phyloP scores from a whole-genome alignment of 2,888 invertebrate species.

The Rhagophthalmus giganteus region DNA sequence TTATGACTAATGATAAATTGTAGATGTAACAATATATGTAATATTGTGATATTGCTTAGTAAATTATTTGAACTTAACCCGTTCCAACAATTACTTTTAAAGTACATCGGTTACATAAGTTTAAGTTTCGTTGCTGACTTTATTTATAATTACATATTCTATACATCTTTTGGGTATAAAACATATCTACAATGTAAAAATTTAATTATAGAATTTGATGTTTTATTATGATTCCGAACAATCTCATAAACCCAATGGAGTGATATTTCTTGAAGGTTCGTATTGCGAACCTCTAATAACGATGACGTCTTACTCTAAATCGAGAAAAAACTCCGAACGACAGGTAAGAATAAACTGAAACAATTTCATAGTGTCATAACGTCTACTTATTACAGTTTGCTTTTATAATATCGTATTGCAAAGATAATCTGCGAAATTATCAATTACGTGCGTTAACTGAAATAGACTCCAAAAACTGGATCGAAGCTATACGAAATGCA shows the following conservation, averaged over 20 bases:
- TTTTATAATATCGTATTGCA: conserved; percentile 84
- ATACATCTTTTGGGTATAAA: not conserved
- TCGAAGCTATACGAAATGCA: conserved; percentile 83
- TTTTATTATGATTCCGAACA: conserved; percentile 90
- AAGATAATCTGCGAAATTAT: conserved; percentile 85
- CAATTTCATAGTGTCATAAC: not conserved
- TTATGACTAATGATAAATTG: too few species aligned
- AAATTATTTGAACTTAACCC: too few species aligned
- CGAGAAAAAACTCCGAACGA: conserved; percentile 48
- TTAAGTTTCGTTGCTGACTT: not conserved
- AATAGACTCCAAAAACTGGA: conserved; percentile 87
- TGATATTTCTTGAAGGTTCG: conserved; percentile 84
- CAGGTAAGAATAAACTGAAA: conserved; percentile 42
- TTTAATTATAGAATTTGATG: conserved; percentile 75
- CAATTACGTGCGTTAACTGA: conserved; percentile 83
- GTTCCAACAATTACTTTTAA: too few species aligned
- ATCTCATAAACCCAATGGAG: conserved; percentile 77
- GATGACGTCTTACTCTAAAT: conserved; percentile 47
- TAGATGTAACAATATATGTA: too few species aligned
- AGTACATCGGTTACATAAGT: too few species aligned
- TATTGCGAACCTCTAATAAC: conserved; percentile 81
- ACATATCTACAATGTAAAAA: conserved; percentile 40
- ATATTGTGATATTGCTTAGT: too few species aligned
- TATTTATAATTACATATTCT: not conserved
- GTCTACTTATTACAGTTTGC: conserved; percentile 69